Percentiles rank a stretch among this genome's conserved stretches.
Evolutionary conservation across 1,140 invertebrate species (phyloP).

Genomic region (Aplysia californica): DNA sequence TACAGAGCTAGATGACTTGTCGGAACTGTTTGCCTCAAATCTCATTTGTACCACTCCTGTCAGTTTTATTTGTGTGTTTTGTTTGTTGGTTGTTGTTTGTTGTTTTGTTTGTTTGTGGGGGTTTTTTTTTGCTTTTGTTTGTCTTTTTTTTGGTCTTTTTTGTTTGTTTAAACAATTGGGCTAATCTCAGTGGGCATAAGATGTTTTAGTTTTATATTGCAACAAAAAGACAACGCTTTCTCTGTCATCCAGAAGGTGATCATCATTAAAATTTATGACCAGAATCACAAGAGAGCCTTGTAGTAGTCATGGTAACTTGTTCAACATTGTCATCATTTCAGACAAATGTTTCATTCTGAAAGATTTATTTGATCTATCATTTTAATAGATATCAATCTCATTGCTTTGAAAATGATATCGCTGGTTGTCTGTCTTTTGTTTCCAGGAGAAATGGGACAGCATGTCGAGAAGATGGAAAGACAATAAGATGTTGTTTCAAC

Average conservation of each 20-base stretch:
- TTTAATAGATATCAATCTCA: no score
- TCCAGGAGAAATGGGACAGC: slow-evolving; percentile 84
- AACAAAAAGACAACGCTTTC: not conserved
- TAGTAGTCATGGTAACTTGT: no score
- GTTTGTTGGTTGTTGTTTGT: not conserved
- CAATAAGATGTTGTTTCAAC: slow-evolving; percentile 73
- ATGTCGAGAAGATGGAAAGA: slow-evolving; percentile 80
- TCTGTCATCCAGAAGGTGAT: no score
- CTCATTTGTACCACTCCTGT: slow-evolving; percentile 83
- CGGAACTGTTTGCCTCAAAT: slow-evolving; percentile 65
- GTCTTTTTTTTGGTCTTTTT: no score
- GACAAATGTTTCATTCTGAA: no score
- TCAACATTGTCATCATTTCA: no score
- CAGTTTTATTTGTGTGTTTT: slow-evolving; percentile 30
- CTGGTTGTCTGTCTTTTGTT: no score
- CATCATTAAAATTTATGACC: no score
- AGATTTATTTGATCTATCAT: no score
- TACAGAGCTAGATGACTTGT: slow-evolving; percentile 75
- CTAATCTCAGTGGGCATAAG: not conserved
- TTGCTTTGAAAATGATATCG: no score
- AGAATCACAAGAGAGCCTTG: no score
- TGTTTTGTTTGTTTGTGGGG: not conserved
- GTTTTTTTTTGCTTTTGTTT: not conserved
- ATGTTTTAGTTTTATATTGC: not conserved
- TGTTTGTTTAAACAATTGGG: no score